Conservation (phyloP, 2,888 invertebrate genomes). For the Neelides folsomi region DNA sequence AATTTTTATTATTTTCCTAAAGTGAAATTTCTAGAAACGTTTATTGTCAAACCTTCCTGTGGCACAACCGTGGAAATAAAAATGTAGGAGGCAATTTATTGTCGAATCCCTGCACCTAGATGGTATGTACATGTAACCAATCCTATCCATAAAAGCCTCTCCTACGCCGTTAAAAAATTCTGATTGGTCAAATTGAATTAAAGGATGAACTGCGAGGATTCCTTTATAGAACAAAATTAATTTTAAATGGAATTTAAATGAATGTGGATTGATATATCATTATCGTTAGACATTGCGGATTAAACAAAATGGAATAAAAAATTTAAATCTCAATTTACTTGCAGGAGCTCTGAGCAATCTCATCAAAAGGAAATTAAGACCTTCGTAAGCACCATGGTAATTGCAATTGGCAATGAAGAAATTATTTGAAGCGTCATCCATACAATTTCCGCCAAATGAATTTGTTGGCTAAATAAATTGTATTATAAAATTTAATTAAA, state of each 20-base stretch:
- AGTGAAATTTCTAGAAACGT: no score
- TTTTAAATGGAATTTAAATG: background rate
- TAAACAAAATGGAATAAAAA: no score
- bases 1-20: background rate
- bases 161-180: constrained; percentile 23
- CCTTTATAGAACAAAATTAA: background rate
- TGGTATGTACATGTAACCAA: constrained; percentile 26
- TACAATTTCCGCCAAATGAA: constrained; percentile 16
- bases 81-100: constrained; percentile 20
- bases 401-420: constrained; percentile 27
- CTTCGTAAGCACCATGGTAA: constrained; percentile 23
- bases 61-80: constrained; percentile 30
- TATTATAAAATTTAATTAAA: no score
- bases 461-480: constrained; percentile 16
- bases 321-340: background rate
- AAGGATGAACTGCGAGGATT: constrained; percentile 3
- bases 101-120: constrained; percentile 11
- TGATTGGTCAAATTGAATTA: constrained; percentile 25
- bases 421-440: constrained; percentile 8
- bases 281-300: no score
- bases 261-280: no score
- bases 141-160: constrained; percentile 17
- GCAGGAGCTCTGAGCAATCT: background rate
- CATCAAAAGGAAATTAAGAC: constrained; percentile 15
- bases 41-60: constrained; percentile 19